These are phyloP conservation scores for Hanleya hanleyi DNA, from an alignment of 2,888 invertebrate species.

Conservation along the genomic window DNA sequence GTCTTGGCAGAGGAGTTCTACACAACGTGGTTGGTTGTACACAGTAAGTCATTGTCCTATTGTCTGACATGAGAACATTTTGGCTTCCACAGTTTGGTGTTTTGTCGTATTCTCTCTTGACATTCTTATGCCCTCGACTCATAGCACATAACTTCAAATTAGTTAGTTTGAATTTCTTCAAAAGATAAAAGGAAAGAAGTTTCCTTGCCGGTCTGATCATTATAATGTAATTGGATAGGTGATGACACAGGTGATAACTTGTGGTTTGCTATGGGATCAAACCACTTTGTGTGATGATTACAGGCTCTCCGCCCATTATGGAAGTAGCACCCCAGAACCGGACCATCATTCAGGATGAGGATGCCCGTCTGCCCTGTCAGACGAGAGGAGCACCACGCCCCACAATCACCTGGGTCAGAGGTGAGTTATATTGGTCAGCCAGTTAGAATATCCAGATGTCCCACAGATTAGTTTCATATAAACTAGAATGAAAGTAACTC, in stretches of 20 bases:
- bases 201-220: conserved; percentile 5
- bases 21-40: conserved; percentile 92
- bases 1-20: conserved; percentile 82
- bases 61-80: too few species aligned
- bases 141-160: too few species aligned
- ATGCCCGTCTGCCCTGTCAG: conserved; percentile 90
- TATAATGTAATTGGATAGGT: neutral
- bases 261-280: neutral
- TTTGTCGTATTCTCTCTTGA: too few species aligned
- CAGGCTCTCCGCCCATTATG: conserved; percentile 92
- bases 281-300: conserved; percentile 52
- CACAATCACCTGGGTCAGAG: conserved; percentile 93
- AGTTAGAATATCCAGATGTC: too few species aligned
- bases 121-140: too few species aligned
- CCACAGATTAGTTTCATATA: too few species aligned
- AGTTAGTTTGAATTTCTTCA: too few species aligned
- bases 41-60: too few species aligned
- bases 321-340: conserved; percentile 87
- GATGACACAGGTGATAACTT: neutral
- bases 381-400: conserved; percentile 94
- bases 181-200: too few species aligned
- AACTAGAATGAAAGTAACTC: too few species aligned
- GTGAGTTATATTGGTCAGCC: conserved; percentile 81
- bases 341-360: conserved; percentile 94
- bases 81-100: too few species aligned